Base-by-base conservation (phyloP, 2,113 vertebrate species). In the Lepus timidus region DNA sequence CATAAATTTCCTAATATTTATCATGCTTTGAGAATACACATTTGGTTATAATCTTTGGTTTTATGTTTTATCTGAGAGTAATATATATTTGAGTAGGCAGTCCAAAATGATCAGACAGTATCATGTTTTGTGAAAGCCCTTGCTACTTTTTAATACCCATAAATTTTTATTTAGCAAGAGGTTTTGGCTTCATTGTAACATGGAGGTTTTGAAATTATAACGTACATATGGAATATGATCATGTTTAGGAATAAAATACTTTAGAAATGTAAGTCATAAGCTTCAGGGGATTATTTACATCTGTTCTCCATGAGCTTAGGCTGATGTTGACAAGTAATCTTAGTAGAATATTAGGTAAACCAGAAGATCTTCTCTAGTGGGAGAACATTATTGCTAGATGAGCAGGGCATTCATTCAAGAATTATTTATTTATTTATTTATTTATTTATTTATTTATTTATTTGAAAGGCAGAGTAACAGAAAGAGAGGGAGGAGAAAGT, bases 361-460 rank as follows among this genome's bases (percentile, higher is more conserved):
- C 16, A 44, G 51, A 78, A 78, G 2, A 44, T n/a, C 10, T 67
- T 67, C 70, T 25, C 68, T 29, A 36, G 22, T 91, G 58, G 70
- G 75, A 83, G 31, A 73, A 23, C 68, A 91, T 61, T 31, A 67
- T 52, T 55, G 7, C 55, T 33, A 52, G 44, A 65, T 51, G 58
- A 64, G 1, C 4, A 75, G 75, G 58, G 16, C 44, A 65, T 74
- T 91, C 8, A 39, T 52, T 33, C 14, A 31, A 52, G 11, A 64
- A 65, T 74, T 65, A 64, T 90, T 90, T 70, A 51, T 27, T 62
- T 44, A 44, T 44, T 74, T 65, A 51, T 90, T 90, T n/a, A n/a
- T n/a, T n/a, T n/a, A n/a, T n/a, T n/a, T n/a, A n/a, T n/a, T n/a
- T 70, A 51, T 27, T 62, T 44, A 44, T 44, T 44, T 44, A 44